Evolutionary conservation across 1,140 invertebrate genomes (phyloP).

Genomic region (Latrodectus geometricus): DNA sequence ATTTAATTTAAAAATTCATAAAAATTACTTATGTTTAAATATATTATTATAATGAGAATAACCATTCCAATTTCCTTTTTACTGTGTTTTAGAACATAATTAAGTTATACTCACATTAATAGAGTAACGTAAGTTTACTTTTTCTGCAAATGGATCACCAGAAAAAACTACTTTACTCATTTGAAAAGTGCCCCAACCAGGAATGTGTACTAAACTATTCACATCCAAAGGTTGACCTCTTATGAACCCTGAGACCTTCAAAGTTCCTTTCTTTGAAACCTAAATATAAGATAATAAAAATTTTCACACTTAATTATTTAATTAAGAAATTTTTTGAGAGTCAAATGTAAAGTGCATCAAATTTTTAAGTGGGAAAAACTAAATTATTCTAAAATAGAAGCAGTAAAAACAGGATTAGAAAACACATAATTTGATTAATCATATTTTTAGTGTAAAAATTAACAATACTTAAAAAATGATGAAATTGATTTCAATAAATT

Average conservation of each 20-base stretch:
- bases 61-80: too few species aligned
- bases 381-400: neutral
- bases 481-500: too few species aligned
- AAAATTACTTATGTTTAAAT: too few species aligned
- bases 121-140: neutral
- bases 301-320: neutral
- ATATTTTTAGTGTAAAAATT: too few species aligned
- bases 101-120: neutral
- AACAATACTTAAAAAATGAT: too few species aligned
- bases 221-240: slow-evolving; percentile 80
- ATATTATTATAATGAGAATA: too few species aligned
- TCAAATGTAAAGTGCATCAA: neutral
- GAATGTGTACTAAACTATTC: slow-evolving; percentile 89
- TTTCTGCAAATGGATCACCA: slow-evolving; percentile 77
- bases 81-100: neutral
- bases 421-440: too few species aligned
- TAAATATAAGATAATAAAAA: slow-evolving; percentile 39
- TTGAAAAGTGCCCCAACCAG: slow-evolving; percentile 92
- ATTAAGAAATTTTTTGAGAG: neutral
- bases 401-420: too few species aligned
- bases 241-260: slow-evolving; percentile 88
- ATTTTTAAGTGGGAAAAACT: neutral
- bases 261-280: slow-evolving; percentile 74
- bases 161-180: slow-evolving; percentile 82
- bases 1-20: too few species aligned